These are phyloP conservation scores for Cerceris rybyensis DNA, from an alignment of 2,888 invertebrate species.

Conservation along the genomic window DNA sequence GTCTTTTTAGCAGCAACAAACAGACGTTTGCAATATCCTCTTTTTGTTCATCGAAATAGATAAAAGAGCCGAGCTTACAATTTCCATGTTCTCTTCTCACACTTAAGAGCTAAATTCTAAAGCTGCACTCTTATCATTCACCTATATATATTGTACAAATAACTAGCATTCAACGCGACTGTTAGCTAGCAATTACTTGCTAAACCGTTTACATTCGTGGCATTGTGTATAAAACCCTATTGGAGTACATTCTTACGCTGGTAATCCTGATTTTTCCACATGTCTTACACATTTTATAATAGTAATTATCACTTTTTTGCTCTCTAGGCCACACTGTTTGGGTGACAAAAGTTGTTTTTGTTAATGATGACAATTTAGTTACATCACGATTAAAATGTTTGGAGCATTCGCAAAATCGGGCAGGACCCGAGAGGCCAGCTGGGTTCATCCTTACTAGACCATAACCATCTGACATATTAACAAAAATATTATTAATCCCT, in stretches of 20 bases:
- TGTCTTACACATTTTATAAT: conserved; percentile 64
- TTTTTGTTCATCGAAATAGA: conserved; percentile 73
- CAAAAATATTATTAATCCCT: conserved; percentile 48
- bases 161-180: conserved; percentile 79
- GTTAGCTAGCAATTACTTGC: conserved; percentile 77
- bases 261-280: conserved; percentile 70
- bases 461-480: conserved; percentile 63
- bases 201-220: conserved; percentile 81
- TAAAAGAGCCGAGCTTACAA: conserved; percentile 76
- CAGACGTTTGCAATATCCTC: conserved; percentile 74
- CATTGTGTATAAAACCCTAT: conserved; percentile 82
- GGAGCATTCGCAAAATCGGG: conserved; percentile 75
- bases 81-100: conserved; percentile 62
- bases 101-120: conserved; percentile 80
- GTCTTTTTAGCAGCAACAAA: conserved; percentile 76
- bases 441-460: conserved; percentile 81
- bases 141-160: conserved; percentile 82
- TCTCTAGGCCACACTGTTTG: conserved; percentile 82
- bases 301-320: conserved; percentile 81
- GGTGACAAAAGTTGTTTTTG: conserved; percentile 75
- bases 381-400: conserved; percentile 71
- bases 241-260: conserved; percentile 81
- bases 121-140: conserved; percentile 81
- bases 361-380: conserved; percentile 64
- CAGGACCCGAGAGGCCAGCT: conserved; percentile 80